These are phyloP conservation scores for Prunella himalayana DNA, from an alignment of 2,113 vertebrate genomes.

Conservation along the genomic window DNA sequence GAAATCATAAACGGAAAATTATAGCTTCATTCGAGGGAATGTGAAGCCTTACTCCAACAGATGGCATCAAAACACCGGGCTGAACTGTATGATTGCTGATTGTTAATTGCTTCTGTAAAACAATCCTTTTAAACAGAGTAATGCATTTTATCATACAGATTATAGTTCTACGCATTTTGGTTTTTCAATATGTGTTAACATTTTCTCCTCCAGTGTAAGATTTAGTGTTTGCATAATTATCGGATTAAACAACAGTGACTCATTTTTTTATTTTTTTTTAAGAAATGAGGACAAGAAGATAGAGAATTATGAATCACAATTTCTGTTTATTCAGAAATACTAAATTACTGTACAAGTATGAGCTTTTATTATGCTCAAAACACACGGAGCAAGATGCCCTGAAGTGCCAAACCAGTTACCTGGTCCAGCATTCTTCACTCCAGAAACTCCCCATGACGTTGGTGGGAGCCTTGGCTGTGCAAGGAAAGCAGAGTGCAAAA, in stretches of 20 bases:
- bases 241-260: constrained; percentile 77
- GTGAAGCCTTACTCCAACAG: constrained; percentile 91
- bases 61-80: constrained; percentile 98
- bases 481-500: constrained; percentile 39
- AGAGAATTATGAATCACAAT: constrained; percentile 59
- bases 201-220: constrained; percentile 78
- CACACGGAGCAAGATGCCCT: constrained; percentile 20
- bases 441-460: constrained; percentile 64
- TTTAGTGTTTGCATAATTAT: constrained; percentile 77
- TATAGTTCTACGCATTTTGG: constrained; percentile 74
- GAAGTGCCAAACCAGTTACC: constrained; percentile 41
- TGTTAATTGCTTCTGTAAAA: constrained; percentile 84
- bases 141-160: constrained; percentile 82
- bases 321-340: constrained; percentile 56
- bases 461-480: constrained; percentile 29
- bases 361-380: constrained; percentile 45
- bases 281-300: constrained; percentile 49
- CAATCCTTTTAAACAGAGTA: constrained; percentile 82
- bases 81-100: constrained; percentile 82
- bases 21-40: constrained; percentile 76
- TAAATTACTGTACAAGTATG: constrained; percentile 49
- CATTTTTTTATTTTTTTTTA: constrained; percentile 45
- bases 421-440: constrained; percentile 34
- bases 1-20: constrained; percentile 83
- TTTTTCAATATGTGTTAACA: constrained; percentile 78